Conservation (phyloP, 2,797 vertebrate species). For the Orestias chungarensis region DNA sequence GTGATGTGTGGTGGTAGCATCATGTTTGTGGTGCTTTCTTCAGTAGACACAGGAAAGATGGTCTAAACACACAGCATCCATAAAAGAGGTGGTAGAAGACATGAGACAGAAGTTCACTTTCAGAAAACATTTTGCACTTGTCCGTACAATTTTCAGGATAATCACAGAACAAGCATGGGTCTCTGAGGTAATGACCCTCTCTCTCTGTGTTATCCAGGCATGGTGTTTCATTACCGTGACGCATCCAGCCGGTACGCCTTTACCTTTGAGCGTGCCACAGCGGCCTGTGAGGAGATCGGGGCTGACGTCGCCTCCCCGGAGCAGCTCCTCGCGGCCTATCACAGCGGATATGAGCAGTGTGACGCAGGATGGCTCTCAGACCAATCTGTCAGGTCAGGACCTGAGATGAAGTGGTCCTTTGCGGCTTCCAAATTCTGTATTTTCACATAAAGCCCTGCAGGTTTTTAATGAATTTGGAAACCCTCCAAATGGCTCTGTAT, state of each 20-base stretch:
- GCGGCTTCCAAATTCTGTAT: not conserved
- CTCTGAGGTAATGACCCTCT: not conserved
- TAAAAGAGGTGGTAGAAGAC: too few relatives aligned
- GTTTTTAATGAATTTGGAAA: constrained; percentile 9
- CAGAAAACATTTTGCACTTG: not conserved
- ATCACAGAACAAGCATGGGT: not conserved
- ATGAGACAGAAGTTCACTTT: not conserved
- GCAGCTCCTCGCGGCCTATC: constrained; percentile 90
- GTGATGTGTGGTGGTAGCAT: too few relatives aligned
- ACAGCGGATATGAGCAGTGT: constrained; percentile 91
- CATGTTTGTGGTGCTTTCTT: too few relatives aligned
- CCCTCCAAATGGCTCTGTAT: not conserved
- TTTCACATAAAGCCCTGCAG: not conserved
- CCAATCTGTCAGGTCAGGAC: constrained; percentile 88
- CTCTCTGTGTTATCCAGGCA: constrained; percentile 76
- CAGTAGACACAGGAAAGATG: too few relatives aligned
- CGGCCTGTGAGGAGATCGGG: constrained; percentile 86
- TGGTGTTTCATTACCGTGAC: constrained; percentile 93
- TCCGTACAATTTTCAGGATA: not conserved
- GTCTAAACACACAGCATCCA: too few relatives aligned
- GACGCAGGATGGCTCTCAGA: constrained; percentile 95
- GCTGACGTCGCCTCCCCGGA: constrained; percentile 89
- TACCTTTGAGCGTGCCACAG: constrained; percentile 83
- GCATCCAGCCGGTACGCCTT: constrained; percentile 88
- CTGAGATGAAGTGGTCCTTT: constrained; percentile 6